Percentiles rank a stretch among this genome's conserved stretches.
Conservation (phyloP, 2,113 vertebrate species). For the Poicephalus gulielmi region DNA sequence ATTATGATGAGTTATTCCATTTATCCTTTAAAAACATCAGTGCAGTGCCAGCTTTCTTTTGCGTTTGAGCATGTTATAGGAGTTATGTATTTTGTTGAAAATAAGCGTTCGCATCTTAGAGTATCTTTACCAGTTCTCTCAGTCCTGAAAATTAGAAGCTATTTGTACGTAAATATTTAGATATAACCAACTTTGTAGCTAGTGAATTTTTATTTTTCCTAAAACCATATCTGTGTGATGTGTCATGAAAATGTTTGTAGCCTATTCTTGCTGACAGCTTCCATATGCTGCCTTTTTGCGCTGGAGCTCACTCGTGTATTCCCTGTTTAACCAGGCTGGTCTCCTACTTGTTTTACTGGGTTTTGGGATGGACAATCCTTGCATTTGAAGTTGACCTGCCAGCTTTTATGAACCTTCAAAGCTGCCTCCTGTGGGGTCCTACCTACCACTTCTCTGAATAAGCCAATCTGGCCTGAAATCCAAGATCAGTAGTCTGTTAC, state of each 20-base stretch:
- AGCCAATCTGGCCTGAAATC: background rate
- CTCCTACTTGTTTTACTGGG: background rate
- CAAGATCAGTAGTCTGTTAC: background rate
- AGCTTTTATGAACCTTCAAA: background rate
- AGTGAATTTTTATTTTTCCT: background rate
- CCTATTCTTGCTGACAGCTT: background rate
- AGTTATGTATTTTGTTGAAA: background rate
- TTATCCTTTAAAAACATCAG: background rate
- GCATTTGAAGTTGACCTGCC: background rate
- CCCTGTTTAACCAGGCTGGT: background rate
- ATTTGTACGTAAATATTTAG: background rate
- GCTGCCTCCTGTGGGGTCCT: background rate
- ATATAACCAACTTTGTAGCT: background rate
- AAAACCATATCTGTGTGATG: background rate
- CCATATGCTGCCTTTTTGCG: background rate
- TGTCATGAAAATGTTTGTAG: background rate
- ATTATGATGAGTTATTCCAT: background rate
- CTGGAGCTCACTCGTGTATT: background rate
- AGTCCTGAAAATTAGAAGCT: background rate
- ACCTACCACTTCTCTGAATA: background rate
- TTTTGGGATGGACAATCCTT: background rate
- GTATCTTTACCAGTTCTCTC: background rate
- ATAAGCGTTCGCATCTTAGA: background rate
- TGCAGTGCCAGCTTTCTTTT: background rate
- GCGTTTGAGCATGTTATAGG: background rate